These are phyloP conservation scores for Atherinomorus stipes DNA, from an alignment of 2,113 vertebrate species.

Conservation along the genomic window DNA sequence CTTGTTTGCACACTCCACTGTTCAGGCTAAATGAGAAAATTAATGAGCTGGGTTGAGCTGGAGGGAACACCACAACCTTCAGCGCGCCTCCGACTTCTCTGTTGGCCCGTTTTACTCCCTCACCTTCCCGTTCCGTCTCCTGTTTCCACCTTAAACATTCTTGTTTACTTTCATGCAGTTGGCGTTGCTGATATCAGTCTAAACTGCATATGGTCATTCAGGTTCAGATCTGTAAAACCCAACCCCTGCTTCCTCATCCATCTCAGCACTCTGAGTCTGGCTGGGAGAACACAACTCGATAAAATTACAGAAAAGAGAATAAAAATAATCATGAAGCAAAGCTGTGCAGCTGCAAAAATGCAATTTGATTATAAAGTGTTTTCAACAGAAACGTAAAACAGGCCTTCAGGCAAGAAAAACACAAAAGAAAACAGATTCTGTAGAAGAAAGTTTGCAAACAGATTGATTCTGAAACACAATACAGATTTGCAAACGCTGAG, in stretches of 20 bases:
- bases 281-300: background rate
- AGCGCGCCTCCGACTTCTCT: constrained; percentile 12
- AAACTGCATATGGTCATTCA: background rate
- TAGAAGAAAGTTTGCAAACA: background rate
- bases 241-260: constrained; percentile 20
- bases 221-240: constrained; percentile 10
- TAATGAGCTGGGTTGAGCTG: constrained; percentile 72
- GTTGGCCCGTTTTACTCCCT: constrained; percentile 24
- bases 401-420: background rate
- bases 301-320: constrained; percentile 2
- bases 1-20: constrained; percentile 76
- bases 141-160: constrained; percentile 17
- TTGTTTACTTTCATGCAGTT: constrained; percentile 43
- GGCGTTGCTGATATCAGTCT: constrained; percentile 19
- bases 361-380: constrained; percentile 20
- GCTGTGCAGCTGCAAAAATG: background rate
- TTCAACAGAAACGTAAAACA: constrained; percentile 27
- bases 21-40: constrained; percentile 81
- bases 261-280: background rate
- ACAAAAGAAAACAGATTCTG: no score
- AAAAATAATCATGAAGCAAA: background rate
- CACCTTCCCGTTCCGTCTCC: constrained; percentile 10
- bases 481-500: background rate
- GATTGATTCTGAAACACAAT: background rate
- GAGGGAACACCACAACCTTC: constrained; percentile 67